phyloP scores from a whole-genome alignment of 1,140 invertebrate genomes.

The Drosophila nigrodunni region DNA sequence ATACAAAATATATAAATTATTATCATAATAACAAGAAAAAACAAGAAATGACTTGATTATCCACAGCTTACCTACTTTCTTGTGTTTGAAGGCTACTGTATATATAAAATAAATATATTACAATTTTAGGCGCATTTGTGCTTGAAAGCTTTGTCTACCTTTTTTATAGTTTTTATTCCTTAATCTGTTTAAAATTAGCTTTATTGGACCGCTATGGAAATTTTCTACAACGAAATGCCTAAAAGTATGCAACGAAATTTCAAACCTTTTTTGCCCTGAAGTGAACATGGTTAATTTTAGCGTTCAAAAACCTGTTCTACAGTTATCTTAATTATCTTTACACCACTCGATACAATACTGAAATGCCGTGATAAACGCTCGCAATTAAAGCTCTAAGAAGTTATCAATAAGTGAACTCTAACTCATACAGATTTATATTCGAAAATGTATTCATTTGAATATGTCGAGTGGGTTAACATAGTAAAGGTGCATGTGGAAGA shows the following conservation, averaged over 20 bases:
- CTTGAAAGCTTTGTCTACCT: neutral
- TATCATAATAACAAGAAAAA: no score
- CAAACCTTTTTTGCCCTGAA: neutral
- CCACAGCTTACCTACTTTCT: no score
- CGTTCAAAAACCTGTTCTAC: neutral
- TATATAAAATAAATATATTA: no score
- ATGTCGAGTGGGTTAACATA: neutral
- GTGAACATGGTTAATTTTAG: neutral
- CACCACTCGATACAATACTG: neutral
- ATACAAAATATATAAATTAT: no score
- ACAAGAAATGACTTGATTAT: no score
- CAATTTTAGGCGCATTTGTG: no score
- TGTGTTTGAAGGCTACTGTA: no score
- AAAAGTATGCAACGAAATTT: conserved; percentile 27
- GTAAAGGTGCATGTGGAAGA: neutral
- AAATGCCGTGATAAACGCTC: neutral
- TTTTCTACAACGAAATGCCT: neutral
- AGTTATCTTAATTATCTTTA: conserved; percentile 10
- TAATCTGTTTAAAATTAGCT: no score
- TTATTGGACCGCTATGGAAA: no score
- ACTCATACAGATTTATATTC: no score
- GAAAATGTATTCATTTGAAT: conserved; percentile 4
- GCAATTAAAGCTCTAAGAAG: neutral
- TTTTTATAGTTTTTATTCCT: no score
- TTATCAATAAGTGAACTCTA: no score